Evolutionary conservation across 2,113 vertebrate species (phyloP).

Genomic region (Raja brachyura): DNA sequence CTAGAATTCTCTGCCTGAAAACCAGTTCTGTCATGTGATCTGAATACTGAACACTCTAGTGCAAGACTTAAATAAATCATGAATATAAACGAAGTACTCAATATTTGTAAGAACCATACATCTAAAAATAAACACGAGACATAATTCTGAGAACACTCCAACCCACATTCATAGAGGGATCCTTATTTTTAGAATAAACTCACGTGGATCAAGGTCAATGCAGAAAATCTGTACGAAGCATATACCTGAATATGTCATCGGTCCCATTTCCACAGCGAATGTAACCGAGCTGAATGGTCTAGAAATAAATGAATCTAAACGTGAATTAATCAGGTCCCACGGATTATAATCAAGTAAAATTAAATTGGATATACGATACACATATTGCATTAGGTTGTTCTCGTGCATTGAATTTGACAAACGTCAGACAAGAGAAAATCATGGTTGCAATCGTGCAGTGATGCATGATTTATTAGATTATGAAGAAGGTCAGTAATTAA

Average conservation of each 20-base stretch:
- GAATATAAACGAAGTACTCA: not conserved
- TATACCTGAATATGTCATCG: not conserved
- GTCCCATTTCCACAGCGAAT: not conserved
- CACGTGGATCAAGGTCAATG: not conserved
- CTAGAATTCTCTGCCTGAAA: not conserved
- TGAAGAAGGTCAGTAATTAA: not conserved
- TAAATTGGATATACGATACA: not conserved
- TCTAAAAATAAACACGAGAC: not conserved
- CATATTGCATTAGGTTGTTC: not conserved
- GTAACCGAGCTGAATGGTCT: not conserved
- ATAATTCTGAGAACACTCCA: not conserved
- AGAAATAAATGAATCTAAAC: not conserved
- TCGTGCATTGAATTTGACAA: not conserved
- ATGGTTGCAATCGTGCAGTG: not conserved
- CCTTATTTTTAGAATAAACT: not conserved
- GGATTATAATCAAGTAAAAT: not conserved
- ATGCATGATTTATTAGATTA: not conserved
- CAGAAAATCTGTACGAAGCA: not conserved
- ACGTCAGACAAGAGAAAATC: not conserved
- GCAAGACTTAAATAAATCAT: not conserved
- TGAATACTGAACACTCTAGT: not conserved
- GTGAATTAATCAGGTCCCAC: not conserved
- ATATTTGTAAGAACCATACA: not conserved
- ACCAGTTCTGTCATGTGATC: not conserved
- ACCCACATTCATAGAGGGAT: not conserved